Evolutionary conservation across 2,797 vertebrate species (phyloP), one percentile per base, ranked within the genome.

Genomic region (Rallus crepitans): DNA sequence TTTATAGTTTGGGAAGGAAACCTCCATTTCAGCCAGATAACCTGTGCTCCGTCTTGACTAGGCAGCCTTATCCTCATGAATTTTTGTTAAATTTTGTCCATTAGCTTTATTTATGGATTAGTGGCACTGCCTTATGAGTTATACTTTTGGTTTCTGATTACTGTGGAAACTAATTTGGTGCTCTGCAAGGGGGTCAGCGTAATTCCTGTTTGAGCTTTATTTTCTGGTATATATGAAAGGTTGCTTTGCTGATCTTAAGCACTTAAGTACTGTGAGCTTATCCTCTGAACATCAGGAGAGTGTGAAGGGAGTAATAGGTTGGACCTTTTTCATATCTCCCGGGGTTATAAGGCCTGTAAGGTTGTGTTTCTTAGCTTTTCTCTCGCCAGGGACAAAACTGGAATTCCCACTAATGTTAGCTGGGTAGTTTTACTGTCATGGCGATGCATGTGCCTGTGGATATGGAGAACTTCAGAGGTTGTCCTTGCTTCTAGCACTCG

Each of bases 81-180:
- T 87, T 85, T 94, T 78, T 80, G 27, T 64, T 70, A 40, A 19
- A 70, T 92, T 91, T 77, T 57, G n/a, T 87, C 55, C 6, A 4
- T 94, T 65, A 66, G 39, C 42, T 89, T 87, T 88, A 68, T 68
- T 88, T 87, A 30, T 39, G 80, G 70, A 82, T 95, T 87, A 90
- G 55, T 12, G 1, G 19, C 15, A 8, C 47, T 93, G 40, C 60
- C 45, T 89, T 80, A 55, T 31, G 83, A 64, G 52, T 84, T 73
- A 28, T 23, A 31, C 20, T 64, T 73, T 31, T 64, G 50, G 24
- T 50, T 77, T 89, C 60, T 91, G 68, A 85, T 93, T 82, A 82
- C 81, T 91, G 81, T 27, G 71, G 81, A 90, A 88, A 75, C 60
- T 92, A 80, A 94, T 96, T 93, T 71, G 53, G 45, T 73, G 60